Evolutionary conservation across 2,888 invertebrate species (phyloP), one percentile per base, ranked within the genome.

Genomic region (Hyposoter didymator): DNA sequence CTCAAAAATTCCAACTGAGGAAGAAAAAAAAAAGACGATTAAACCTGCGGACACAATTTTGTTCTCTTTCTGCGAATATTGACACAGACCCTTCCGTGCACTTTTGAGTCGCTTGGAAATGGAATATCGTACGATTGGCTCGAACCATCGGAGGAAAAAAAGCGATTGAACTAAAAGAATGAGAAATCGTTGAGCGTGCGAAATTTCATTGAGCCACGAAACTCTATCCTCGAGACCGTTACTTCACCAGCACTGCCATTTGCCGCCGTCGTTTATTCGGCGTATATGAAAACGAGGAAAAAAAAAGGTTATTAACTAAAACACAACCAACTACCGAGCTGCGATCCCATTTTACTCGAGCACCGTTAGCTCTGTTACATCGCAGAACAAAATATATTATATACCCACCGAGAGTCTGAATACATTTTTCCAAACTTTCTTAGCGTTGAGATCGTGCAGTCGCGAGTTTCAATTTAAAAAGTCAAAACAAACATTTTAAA

Each of bases 231-330:
- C 35, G 66, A 73, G 69, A 78, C 62, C 78, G 85, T 82, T 79
- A 75, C 78, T 82, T 82, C 74, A 82, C 82, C 84, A 88, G 87
- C 87, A 88, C 88, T 88, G 88, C 88, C 88, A 88, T 78, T 84
- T 73, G 74, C 82, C 84, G 84, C 84, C 84, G 81, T 81, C 55
- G 52, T 79, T 82, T 72, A 64, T 79, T 67, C 72, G 87, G 84
- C 75, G 74, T 76, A 72, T 82, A 69, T 49, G 76, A 28, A 82
- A 32, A 72, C 5, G 39, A 74, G 39, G 10, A 75, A 22, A 69
- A 39, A 82, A 49, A 73, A 72, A 45, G 45, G 45, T 7, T 49
- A 49, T 17, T 49, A n/a, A 49, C n/a, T 28, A 22, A 0, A 55
- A 55, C 14, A 74, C n/a, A n/a, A n/a, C 17, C 39, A 69, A 32